phyloP scores from a whole-genome alignment of 2,888 invertebrate species.

The Rugalucina vietnamica region DNA sequence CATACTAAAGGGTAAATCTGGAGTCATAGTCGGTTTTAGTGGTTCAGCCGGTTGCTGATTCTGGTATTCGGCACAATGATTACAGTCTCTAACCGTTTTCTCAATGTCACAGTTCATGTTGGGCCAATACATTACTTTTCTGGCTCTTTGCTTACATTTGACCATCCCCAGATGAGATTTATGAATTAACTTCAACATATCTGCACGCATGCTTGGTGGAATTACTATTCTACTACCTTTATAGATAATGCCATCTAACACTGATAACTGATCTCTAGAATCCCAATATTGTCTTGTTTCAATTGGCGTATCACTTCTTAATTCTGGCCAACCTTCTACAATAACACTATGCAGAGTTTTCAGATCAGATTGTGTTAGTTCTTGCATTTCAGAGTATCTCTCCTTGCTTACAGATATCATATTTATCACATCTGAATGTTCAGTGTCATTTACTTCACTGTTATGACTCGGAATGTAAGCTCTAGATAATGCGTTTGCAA shows the following conservation, averaged over 20 bases:
- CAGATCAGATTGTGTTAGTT: constrained; percentile 15
- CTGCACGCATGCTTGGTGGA: constrained; percentile 47
- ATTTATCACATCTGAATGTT: constrained; percentile 2
- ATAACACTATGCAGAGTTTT: constrained; percentile 25
- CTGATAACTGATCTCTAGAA: constrained; percentile 49
- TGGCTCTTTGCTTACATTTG: constrained; percentile 50
- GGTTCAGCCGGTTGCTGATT: constrained; percentile 40
- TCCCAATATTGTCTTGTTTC: constrained; percentile 41
- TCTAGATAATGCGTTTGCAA: constrained; percentile 53
- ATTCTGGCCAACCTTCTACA: constrained; percentile 51
- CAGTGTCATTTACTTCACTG: neutral
- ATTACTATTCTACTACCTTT: constrained; percentile 59
- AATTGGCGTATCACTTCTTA: constrained; percentile 27
- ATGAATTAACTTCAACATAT: constrained; percentile 49
- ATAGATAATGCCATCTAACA: constrained; percentile 53
- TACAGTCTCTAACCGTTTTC: constrained; percentile 38
- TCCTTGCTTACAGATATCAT: constrained; percentile 3
- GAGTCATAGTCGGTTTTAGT: constrained; percentile 34
- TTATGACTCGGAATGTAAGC: constrained; percentile 42
- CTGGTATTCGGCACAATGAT: constrained; percentile 30
- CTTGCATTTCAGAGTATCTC: constrained; percentile 13
- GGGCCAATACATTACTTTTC: constrained; percentile 46
- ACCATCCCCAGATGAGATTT: constrained; percentile 42
- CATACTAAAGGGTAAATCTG: constrained; percentile 39
- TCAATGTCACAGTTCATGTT: constrained; percentile 49